Evolutionary conservation across 2,797 vertebrate species (phyloP), one percentile per base, ranked within the genome.

Genomic region (Trichosurus vulpecula): DNA sequence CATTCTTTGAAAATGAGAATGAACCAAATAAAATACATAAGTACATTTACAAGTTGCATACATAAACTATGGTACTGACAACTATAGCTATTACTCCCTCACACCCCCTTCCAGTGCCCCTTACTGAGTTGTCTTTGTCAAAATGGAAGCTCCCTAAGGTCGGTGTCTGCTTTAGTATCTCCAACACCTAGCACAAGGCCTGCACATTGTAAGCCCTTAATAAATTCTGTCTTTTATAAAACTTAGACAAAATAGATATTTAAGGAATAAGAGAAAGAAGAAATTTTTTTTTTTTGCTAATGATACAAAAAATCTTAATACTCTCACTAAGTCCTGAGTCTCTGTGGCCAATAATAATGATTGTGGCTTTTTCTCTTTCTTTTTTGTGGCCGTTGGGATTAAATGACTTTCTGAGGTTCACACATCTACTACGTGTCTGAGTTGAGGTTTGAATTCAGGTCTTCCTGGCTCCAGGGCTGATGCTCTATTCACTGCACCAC

Each of bases 331-430:
- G 4, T 35, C 11, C 57, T n/a, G 61, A 66, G 14, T n/a, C 61
- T n/a, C 14, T 66, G 30, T 30, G 35, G 14, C 61, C 35, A 66
- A n/a, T 66, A n/a, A 66, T 66, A n/a, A 16, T n/a, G 31, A n/a
- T 66, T 14, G 30, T 35, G 0, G 2, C 57, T 61, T 35, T 5
- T 14, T 3, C 6, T 0, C 66, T 19, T n/a, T n/a, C 0, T n/a
- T 66, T 61, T 66, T n/a, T 35, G 13, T n/a, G 61, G 35, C 61
- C 19, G 0, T 61, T 35, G 12, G 58, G 58, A 13, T 61, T 31
- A 58, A 58, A 10, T 31, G 57, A 58, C 57, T 58, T 5, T 3
- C 12, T 13, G 11, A 61, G 57, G 57, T 31, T 61, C 31, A 14
- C 29, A 31, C 31, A 13, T 30, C 12, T 35, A 61, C 58, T 11